Conservation (phyloP, 2,113 vertebrate genomes). For the Oryzias javanicus region DNA sequence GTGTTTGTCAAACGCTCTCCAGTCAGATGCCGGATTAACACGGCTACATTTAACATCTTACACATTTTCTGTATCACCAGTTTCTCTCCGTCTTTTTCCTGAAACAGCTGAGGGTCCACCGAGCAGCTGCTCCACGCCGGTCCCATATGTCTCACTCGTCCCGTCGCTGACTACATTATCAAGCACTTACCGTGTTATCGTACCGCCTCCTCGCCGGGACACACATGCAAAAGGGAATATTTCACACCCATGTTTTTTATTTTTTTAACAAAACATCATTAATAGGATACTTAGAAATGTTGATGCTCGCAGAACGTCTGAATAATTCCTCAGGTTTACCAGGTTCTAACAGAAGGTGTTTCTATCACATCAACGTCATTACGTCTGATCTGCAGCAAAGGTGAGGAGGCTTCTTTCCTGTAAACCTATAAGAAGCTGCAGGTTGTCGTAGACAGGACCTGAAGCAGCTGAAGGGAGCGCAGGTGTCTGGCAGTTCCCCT, state of each 20-base stretch:
- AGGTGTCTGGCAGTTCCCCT: too few species aligned
- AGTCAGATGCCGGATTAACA: conserved; percentile 23
- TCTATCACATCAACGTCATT: too few species aligned
- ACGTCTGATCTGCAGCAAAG: too few species aligned
- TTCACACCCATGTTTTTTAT: background rate
- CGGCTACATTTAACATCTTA: conserved; percentile 1
- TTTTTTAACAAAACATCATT: background rate
- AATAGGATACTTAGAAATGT: background rate
- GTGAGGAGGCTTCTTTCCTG: too few species aligned
- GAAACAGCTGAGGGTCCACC: background rate
- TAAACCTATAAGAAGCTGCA: too few species aligned
- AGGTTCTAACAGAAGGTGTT: too few species aligned
- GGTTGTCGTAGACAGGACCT: too few species aligned
- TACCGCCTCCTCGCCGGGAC: conserved; percentile 1
- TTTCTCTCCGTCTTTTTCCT: background rate
- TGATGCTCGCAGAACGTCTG: background rate
- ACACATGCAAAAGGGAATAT: background rate
- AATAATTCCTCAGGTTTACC: too few species aligned
- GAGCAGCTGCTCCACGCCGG: conserved; percentile 5
- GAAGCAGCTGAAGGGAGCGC: too few species aligned
- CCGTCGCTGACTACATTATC: conserved; percentile 11
- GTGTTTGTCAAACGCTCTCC: background rate
- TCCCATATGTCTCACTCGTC: conserved; percentile 29
- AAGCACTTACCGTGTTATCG: conserved; percentile 11
- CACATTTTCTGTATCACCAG: background rate